phyloP scores from a whole-genome alignment of 2,888 invertebrate species.

The Stegophylla sp. region DNA sequence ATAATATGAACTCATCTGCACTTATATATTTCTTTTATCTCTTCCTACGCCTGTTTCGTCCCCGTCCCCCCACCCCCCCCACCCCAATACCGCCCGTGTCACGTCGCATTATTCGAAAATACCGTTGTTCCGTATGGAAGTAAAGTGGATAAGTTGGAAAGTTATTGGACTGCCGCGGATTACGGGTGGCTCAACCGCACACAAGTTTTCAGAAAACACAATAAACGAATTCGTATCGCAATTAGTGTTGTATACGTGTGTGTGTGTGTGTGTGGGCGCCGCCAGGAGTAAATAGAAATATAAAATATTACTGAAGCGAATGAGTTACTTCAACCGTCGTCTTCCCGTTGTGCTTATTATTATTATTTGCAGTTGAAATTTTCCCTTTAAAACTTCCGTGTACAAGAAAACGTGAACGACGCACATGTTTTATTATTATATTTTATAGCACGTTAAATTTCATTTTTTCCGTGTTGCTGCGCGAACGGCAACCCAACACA shows the following conservation, averaged over 20 bases:
- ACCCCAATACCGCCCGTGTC: too few relatives aligned
- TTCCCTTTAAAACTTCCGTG: background rate
- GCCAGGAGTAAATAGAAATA: constrained; percentile 27
- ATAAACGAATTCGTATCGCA: constrained; percentile 40
- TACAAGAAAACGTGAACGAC: background rate
- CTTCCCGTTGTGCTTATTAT: background rate
- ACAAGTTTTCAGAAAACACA: constrained; percentile 47
- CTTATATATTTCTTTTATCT: constrained; percentile 43
- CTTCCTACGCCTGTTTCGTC: too few relatives aligned
- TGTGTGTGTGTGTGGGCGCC: background rate
- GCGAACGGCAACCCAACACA: too few relatives aligned
- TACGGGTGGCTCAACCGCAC: constrained; percentile 24
- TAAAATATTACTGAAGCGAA: constrained; percentile 13
- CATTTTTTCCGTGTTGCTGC: too few relatives aligned
- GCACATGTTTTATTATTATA: too few relatives aligned
- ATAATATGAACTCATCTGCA: constrained; percentile 39
- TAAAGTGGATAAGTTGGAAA: constrained; percentile 36
- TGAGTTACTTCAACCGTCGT: constrained; percentile 12
- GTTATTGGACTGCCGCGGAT: constrained; percentile 32
- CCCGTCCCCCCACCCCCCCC: too few relatives aligned
- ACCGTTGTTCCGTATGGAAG: constrained; percentile 27
- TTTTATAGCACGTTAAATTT: constrained; percentile 10
- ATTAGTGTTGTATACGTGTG: constrained; percentile 15
- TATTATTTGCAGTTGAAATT: background rate
- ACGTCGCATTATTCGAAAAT: background rate